A percentile compares a stretch with the other conserved stretches of the same genome.
phyloP scores from a whole-genome alignment of 2,797 vertebrate genomes.

The Smutsia temminckii region DNA sequence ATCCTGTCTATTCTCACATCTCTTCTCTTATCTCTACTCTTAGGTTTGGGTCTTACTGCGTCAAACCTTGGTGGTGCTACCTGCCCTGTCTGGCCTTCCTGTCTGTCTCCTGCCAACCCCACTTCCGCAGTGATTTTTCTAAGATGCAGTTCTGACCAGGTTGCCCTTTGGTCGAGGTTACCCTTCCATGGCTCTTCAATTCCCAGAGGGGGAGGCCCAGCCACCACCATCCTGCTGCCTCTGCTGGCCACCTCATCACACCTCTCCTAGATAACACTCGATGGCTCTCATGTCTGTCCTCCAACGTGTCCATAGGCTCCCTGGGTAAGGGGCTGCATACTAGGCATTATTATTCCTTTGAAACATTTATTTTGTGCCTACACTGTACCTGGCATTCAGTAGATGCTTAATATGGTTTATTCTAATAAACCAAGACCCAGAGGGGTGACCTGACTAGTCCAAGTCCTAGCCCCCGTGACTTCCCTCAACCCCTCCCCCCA shows the following conservation, averaged over 20 bases:
- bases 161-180: not conserved
- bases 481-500: not conserved
- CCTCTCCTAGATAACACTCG: not conserved
- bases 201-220: not conserved
- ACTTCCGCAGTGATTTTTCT: not conserved
- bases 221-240: fast-evolving
- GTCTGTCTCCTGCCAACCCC: not conserved
- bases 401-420: not conserved
- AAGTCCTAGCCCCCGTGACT: fast-evolving
- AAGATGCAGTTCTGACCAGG: not conserved
- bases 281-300: not conserved
- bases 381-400: not conserved
- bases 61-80: not conserved
- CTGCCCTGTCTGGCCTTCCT: not conserved
- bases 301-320: too few species aligned
- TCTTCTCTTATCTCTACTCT: not conserved
- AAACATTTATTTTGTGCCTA: not conserved
- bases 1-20: not conserved
- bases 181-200: not conserved
- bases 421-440: not conserved
- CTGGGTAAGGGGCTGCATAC: not conserved
- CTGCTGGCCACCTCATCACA: not conserved
- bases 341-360: not conserved
- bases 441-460: not conserved
- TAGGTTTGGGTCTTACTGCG: not conserved